A percentile compares a stretch with the other conserved stretches of the same genome.
These are phyloP conservation scores for Anarhynchus alexandrinus DNA, from an alignment of 2,113 vertebrate genomes.

Conservation along the genomic window DNA sequence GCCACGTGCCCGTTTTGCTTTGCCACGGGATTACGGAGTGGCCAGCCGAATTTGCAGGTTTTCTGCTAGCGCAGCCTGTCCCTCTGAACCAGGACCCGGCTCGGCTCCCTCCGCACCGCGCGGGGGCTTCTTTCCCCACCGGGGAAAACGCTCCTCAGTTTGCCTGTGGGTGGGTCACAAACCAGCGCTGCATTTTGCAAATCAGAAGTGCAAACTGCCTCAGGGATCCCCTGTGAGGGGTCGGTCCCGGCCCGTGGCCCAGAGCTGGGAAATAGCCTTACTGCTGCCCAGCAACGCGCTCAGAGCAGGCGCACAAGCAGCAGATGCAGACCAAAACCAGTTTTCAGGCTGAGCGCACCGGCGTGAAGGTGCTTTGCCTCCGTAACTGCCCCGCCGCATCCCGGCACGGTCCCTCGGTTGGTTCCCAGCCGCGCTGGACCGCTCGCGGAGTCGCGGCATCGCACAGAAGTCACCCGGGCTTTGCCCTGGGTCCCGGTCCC, in stretches of 20 bases:
- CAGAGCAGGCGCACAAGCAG: not conserved
- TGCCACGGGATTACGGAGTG: not conserved
- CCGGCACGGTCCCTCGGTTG: not conserved
- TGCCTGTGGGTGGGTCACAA: not conserved
- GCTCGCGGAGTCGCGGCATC: accelerated
- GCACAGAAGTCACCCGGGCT: not conserved
- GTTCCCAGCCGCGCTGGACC: not conserved
- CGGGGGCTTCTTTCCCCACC: not conserved
- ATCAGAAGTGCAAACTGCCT: not conserved
- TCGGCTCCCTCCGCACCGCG: not conserved
- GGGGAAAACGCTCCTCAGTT: not conserved
- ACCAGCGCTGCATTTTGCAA: not conserved
- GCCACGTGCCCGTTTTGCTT: not conserved
- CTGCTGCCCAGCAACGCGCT: accelerated
- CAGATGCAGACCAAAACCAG: not conserved
- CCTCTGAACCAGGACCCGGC: not conserved
- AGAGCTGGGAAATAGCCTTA: not conserved
- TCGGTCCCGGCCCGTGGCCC: not conserved
- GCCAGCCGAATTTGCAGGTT: not conserved
- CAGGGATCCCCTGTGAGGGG: too few species aligned
- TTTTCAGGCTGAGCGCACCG: not conserved
- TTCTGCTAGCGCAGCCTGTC: not conserved
- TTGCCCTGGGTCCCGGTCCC: accelerated
- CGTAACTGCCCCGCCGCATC: too few species aligned
- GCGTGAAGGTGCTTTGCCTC: not conserved